phyloP scores from a whole-genome alignment of 2,797 vertebrate species.

The Dendrocincla tyrannina region DNA sequence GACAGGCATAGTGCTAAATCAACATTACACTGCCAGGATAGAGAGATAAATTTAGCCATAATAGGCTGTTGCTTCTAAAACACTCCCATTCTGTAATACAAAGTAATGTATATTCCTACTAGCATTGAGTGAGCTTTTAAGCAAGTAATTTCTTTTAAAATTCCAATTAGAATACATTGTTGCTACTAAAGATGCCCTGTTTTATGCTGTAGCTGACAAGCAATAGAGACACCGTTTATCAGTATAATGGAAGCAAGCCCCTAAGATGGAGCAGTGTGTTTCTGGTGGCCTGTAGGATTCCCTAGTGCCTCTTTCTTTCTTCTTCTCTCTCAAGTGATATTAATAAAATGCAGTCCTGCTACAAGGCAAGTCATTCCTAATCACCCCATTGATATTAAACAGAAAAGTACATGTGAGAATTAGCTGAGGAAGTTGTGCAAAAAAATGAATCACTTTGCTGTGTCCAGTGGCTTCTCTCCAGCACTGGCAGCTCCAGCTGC shows the following conservation, averaged over 20 bases:
- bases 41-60: slow-evolving; percentile 49
- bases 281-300: not conserved
- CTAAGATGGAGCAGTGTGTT: not conserved
- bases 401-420: not conserved
- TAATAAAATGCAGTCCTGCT: not conserved
- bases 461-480: not conserved
- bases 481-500: not conserved
- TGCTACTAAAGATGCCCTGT: not conserved
- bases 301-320: not conserved
- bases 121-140: slow-evolving; percentile 10
- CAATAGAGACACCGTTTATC: not conserved
- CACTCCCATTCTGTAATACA: not conserved
- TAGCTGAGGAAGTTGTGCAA: not conserved
- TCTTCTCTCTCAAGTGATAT: not conserved
- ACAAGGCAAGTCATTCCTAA: not conserved
- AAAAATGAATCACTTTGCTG: accelerated
- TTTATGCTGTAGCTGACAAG: not conserved
- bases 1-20: slow-evolving; percentile 32
- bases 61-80: slow-evolving; percentile 24
- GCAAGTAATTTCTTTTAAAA: slow-evolving; percentile 25
- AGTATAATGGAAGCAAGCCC: not conserved
- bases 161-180: not conserved
- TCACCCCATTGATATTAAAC: not conserved
- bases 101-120: not conserved
- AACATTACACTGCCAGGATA: slow-evolving; percentile 30